phyloP scores from a whole-genome alignment of 2,888 invertebrate species.

The Chymomyza amoena region DNA sequence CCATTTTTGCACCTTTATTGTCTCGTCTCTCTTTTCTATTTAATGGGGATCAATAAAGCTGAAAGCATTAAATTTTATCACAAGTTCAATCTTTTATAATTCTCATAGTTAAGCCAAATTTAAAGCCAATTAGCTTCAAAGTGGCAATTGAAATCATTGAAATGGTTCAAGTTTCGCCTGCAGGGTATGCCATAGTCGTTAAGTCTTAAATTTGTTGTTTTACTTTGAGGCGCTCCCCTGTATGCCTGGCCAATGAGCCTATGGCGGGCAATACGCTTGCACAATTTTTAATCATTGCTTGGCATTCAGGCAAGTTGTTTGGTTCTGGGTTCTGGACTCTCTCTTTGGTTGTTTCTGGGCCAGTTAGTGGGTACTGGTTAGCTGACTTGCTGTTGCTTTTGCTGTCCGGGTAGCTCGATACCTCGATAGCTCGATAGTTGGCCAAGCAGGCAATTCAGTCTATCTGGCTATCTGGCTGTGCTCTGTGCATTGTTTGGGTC shows the following conservation, averaged over 20 bases:
- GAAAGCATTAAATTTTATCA: no score
- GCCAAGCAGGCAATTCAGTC: not conserved
- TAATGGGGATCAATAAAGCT: no score
- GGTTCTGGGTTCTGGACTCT: not conserved
- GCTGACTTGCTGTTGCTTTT: not conserved
- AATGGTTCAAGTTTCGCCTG: no score
- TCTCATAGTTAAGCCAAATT: no score
- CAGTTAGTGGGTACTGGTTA: not conserved
- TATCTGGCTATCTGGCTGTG: not conserved
- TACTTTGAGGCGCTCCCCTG: constrained; percentile 6
- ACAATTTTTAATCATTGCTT: constrained; percentile 67
- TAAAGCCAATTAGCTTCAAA: no score
- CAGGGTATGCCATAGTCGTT: not conserved
- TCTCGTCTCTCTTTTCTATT: no score
- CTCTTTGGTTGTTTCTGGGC: constrained; percentile 11
- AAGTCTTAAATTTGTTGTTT: not conserved
- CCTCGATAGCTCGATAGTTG: not conserved
- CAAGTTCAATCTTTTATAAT: no score
- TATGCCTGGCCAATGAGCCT: not conserved
- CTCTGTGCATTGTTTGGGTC: constrained; percentile 53
- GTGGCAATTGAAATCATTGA: no score
- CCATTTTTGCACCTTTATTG: no score
- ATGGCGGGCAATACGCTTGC: constrained; percentile 42
- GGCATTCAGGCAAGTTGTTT: constrained; percentile 37
- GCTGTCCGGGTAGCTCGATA: not conserved